Conservation (phyloP, 2,888 invertebrate species). For the Lissonota sp. region DNA sequence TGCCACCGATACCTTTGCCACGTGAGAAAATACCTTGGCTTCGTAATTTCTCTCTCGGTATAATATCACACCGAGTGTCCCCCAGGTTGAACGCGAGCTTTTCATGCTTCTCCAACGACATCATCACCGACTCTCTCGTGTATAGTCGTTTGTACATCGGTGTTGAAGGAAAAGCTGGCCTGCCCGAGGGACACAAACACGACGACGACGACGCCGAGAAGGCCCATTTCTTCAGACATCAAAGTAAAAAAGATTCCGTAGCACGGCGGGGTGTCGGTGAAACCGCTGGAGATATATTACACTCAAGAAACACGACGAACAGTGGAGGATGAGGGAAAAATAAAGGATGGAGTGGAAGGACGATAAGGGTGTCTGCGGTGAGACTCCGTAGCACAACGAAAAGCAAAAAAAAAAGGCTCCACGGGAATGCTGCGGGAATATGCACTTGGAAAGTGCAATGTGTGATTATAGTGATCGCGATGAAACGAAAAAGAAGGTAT, state of each 20-base stretch:
- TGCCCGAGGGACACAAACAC: slow-evolving; percentile 31
- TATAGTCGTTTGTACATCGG: neutral
- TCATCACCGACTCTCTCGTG: neutral
- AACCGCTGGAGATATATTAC: slow-evolving; percentile 68
- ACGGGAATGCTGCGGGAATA: too few species aligned
- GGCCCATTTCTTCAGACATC: slow-evolving; percentile 70
- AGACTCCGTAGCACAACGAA: neutral
- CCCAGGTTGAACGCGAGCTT: slow-evolving; percentile 8
- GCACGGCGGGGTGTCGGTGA: slow-evolving; percentile 51
- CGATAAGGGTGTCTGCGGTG: slow-evolving; percentile 18
- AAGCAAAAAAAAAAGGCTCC: too few species aligned
- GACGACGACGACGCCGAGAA: slow-evolving; percentile 43
- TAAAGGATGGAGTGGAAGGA: slow-evolving; percentile 20
- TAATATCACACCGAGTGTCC: slow-evolving; percentile 36
- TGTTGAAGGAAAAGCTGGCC: slow-evolving; percentile 4
- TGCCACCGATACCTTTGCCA: slow-evolving; percentile 36
- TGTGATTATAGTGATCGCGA: too few species aligned
- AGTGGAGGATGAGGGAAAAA: slow-evolving; percentile 16
- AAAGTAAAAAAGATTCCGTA: slow-evolving; percentile 70
- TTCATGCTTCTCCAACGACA: neutral
- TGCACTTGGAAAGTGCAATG: too few species aligned
- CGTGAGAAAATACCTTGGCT: slow-evolving; percentile 30
- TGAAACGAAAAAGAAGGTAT: too few species aligned
- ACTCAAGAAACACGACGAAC: slow-evolving; percentile 56
- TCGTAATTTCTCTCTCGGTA: slow-evolving; percentile 50